Conservation (phyloP, 1,140 invertebrate genomes). For the Eriosoma lanigerum region DNA sequence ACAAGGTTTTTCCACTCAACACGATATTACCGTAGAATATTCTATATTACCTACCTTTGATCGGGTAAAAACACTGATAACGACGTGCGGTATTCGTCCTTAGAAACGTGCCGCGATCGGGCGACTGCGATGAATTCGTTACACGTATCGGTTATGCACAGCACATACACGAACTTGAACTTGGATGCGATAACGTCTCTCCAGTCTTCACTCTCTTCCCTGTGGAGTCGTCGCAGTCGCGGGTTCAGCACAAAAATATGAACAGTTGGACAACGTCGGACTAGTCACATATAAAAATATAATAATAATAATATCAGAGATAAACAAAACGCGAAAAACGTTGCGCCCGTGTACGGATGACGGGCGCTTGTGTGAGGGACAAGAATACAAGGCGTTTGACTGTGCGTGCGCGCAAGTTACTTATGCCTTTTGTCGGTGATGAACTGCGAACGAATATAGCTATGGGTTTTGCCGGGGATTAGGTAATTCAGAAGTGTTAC, state of each 20-base stretch:
- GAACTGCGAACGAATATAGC: too few species aligned
- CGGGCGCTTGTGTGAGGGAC: background rate
- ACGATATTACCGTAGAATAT: too few species aligned
- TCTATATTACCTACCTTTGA: background rate
- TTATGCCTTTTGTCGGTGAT: constrained; percentile 6
- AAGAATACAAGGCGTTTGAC: too few species aligned
- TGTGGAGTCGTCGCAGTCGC: background rate
- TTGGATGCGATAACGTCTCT: constrained; percentile 11
- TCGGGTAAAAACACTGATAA: too few species aligned
- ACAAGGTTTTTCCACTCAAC: background rate
- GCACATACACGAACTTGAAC: constrained; percentile 17
- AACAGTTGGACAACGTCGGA: background rate
- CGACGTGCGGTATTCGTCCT: too few species aligned
- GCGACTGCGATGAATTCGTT: background rate
- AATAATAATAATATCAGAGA: background rate
- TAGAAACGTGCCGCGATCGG: too few species aligned
- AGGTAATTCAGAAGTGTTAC: background rate
- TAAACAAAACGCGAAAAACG: constrained; percentile 45
- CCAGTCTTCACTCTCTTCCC: background rate
- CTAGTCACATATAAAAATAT: background rate
- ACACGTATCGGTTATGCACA: background rate
- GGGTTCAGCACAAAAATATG: background rate
- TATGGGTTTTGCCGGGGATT: background rate
- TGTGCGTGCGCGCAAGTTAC: constrained; percentile 6
- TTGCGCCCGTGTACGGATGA: constrained; percentile 30